These are phyloP conservation scores for Hyposoter dolosus DNA, from an alignment of 2,888 invertebrate genomes.

Conservation along the genomic window DNA sequence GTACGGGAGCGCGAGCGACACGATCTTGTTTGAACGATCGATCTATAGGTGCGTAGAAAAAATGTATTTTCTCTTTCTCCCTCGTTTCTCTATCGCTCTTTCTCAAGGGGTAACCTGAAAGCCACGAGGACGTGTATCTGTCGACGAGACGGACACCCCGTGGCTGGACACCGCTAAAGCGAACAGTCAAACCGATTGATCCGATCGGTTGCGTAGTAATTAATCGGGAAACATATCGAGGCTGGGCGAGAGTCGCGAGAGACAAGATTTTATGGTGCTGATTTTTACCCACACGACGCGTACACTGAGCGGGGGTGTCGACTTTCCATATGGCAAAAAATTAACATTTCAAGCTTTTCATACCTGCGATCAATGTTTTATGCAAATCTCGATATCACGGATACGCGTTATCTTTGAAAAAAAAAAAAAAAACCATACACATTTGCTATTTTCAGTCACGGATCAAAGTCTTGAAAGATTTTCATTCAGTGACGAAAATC, in stretches of 20 bases:
- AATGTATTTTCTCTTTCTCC: slow-evolving; percentile 37
- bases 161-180: slow-evolving; percentile 18
- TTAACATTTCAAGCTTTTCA: slow-evolving; percentile 15
- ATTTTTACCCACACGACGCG: slow-evolving; percentile 4
- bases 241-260: slow-evolving; percentile 28
- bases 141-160: slow-evolving; percentile 57
- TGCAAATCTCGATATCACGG: slow-evolving; percentile 4
- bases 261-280: slow-evolving; percentile 28
- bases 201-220: slow-evolving; percentile 67
- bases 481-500: not conserved
- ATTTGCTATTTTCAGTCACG: not conserved
- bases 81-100: slow-evolving; percentile 21
- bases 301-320: slow-evolving; percentile 33
- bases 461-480: not conserved
- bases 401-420: not conserved
- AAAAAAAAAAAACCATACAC: not conserved
- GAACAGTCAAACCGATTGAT: slow-evolving; percentile 45
- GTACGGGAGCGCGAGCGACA: slow-evolving; percentile 17
- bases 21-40: slow-evolving; percentile 50
- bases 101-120: slow-evolving; percentile 48
- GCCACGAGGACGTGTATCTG: slow-evolving; percentile 66
- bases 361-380: slow-evolving; percentile 10
- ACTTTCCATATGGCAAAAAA: slow-evolving; percentile 14
- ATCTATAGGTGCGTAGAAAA: slow-evolving; percentile 30
- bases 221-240: slow-evolving; percentile 64